Evolutionary conservation across 2,888 invertebrate genomes (phyloP), one percentile per base, ranked within the genome.

Genomic region (Panzeria rudis): DNA sequence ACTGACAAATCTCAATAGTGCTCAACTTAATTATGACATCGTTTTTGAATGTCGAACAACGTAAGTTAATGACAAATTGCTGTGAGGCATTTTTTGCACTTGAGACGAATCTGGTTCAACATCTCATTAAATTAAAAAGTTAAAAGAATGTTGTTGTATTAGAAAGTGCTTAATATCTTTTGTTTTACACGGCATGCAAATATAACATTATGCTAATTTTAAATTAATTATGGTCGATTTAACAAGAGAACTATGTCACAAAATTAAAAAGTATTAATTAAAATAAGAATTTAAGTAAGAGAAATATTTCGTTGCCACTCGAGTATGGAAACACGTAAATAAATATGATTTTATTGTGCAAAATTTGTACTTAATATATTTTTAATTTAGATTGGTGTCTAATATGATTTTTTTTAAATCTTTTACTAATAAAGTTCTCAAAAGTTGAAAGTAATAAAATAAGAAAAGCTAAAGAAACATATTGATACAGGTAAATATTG

Each of bases 21-120:
- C 91, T 2, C 88, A 89, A 76, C 88, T 90, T 1, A 91, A 91
- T 75, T 87, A 89, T 50, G 91, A 89, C 8, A 91, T 91, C 20
- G 87, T 91, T 41, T 91, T 91, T 35, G 89, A 91, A 86, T 91
- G 91, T 66, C 90, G 91, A 69, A 90, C 90, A 84, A 88, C 88
- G 91, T 91, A 88, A 90, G 91, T 89, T 44, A 1, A 15, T 35
- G n/a, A 11, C 15, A 38, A 41, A 23, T 11, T 20, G 3, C 5
- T 25, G 7, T 47, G 8, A 9, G 20, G 13, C 13, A 13, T 25
- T 54, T 38, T 50, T 25, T 0, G 13, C 25, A 29, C 25, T 64
- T 25, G 15, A 35, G 17, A 11, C 15, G 9, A 59, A 1, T 35
- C 15, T 20, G 0, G 9, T 15, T 54, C n/a, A 54, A 54, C 13